Conservation (phyloP, 2,888 invertebrate genomes). For the Hirtodrosophila alboralis region DNA sequence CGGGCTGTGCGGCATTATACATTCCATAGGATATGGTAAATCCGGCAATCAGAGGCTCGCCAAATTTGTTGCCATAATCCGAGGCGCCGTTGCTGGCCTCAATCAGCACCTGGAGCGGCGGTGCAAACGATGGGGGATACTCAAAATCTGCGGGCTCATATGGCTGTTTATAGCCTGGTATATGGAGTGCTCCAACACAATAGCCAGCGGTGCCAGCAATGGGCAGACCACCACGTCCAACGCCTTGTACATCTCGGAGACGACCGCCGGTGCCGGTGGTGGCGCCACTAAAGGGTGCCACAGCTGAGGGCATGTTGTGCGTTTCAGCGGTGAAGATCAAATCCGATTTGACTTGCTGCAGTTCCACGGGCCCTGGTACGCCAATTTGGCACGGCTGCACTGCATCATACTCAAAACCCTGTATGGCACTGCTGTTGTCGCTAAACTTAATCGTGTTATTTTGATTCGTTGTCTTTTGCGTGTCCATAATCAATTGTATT, state of each 20-base stretch:
- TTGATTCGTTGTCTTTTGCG: conserved; percentile 92
- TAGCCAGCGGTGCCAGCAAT: conserved; percentile 99
- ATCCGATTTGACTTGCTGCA: conserved; percentile 88
- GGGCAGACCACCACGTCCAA: conserved; percentile 96
- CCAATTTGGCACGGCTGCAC: conserved; percentile 87
- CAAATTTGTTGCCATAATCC: conserved; percentile 99
- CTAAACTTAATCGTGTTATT: conserved; percentile 99
- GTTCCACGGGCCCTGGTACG: conserved; percentile 87
- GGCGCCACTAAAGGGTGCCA: conserved; percentile 98
- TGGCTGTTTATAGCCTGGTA: conserved; percentile 91
- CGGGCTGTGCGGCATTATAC: conserved; percentile 85
- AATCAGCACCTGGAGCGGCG: conserved; percentile 94
- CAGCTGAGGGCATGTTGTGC: conserved; percentile 98
- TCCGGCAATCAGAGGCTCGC: conserved; percentile 96
- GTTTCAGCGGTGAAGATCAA: conserved; percentile 99
- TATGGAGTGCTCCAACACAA: conserved; percentile 95
- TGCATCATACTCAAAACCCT: conserved; percentile 90
- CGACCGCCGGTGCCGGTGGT: conserved; percentile 99
- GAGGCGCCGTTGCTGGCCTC: conserved; percentile 99
- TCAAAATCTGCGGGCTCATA: conserved; percentile 91
- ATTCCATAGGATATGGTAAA: conserved; percentile 96
- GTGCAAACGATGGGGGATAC: conserved; percentile 96
- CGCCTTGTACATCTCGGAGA: conserved; percentile 95
- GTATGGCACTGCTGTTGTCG: conserved; percentile 98
- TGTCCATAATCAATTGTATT: conserved; percentile 96